Percentiles rank a stretch among this genome's conserved stretches.
Evolutionary conservation across 2,113 vertebrate species (phyloP).

Genomic region (Mixornis gularis): DNA sequence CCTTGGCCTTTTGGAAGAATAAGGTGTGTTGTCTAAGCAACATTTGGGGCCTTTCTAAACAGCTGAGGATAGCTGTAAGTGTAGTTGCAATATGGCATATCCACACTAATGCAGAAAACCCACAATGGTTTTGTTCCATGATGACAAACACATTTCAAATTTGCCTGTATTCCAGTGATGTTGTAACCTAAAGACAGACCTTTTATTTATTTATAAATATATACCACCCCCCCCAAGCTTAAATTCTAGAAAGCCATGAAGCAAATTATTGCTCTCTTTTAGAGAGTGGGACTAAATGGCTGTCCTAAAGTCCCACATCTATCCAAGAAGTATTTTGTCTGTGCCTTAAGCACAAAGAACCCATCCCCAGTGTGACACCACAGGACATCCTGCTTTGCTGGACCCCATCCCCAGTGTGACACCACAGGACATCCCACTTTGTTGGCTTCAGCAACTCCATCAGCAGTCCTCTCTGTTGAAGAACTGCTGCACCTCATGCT

Average conservation of each 20-base stretch:
- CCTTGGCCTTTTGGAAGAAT: neutral
- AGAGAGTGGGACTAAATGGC: neutral
- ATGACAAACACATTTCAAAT: neutral
- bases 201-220: neutral
- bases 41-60: neutral
- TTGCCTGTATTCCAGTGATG: neutral
- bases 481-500: neutral
- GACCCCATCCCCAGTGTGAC: rapidly evolving
- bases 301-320: neutral
- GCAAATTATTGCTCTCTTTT: neutral
- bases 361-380: rapidly evolving
- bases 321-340: neutral
- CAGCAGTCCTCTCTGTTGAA: rapidly evolving
- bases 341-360: neutral
- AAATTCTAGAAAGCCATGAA: neutral
- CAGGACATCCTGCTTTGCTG: neutral
- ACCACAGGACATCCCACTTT: neutral
- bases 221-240: rapidly evolving
- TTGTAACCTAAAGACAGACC: neutral
- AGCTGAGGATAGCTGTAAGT: neutral
- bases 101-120: neutral
- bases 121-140: neutral
- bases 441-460: neutral
- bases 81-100: neutral
- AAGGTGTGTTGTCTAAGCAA: neutral